Percentiles rank a stretch among this genome's conserved stretches.
These are phyloP conservation scores for Timandra comae DNA, from an alignment of 2,888 invertebrate species.

Conservation along the genomic window DNA sequence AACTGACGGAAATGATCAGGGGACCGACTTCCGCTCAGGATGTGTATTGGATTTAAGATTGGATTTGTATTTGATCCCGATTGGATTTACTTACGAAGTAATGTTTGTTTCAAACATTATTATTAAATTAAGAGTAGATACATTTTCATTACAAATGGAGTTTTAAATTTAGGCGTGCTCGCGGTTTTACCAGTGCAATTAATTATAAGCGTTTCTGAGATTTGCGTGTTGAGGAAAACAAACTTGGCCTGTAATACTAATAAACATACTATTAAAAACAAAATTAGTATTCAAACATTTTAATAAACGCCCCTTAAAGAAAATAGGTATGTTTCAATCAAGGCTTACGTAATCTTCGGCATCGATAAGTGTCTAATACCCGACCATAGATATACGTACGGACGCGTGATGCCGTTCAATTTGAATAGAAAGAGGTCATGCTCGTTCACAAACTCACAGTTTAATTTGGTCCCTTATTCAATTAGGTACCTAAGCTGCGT, in stretches of 20 bases:
- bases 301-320: too few species aligned
- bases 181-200: too few species aligned
- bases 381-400: constrained; percentile 39
- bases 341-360: constrained; percentile 36
- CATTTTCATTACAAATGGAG: too few species aligned
- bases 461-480: constrained; percentile 72
- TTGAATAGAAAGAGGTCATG: constrained; percentile 74
- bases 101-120: constrained; percentile 12
- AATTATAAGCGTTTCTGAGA: too few species aligned
- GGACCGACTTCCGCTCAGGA: constrained; percentile 50
- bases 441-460: constrained; percentile 39
- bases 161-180: too few species aligned
- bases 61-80: not conserved
- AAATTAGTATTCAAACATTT: too few species aligned
- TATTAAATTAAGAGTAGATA: too few species aligned
- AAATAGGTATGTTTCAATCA: constrained; percentile 38
- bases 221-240: too few species aligned
- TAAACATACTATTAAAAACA: too few species aligned
- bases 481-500: constrained; percentile 65
- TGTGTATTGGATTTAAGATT: constrained; percentile 9
- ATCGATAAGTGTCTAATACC: constrained; percentile 44
- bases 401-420: constrained; percentile 50
- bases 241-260: too few species aligned
- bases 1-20: constrained; percentile 70
- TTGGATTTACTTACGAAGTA: not conserved